Percentiles rank a stretch among this genome's conserved stretches.
Evolutionary conservation across 2,888 invertebrate genomes (phyloP).

Genomic region (Ophion ellenae): DNA sequence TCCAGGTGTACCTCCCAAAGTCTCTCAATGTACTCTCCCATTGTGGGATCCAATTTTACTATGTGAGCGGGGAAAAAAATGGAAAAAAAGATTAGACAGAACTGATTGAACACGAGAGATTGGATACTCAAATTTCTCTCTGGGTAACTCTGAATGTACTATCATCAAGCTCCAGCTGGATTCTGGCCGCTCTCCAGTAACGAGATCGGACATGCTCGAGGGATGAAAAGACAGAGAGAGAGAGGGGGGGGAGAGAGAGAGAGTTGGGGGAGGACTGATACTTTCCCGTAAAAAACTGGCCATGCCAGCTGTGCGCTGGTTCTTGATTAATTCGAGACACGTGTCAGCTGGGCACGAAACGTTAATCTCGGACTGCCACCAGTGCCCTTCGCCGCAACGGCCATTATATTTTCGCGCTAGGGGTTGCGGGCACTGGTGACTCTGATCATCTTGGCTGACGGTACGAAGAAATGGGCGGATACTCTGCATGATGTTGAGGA

Average conservation of each 20-base stretch:
- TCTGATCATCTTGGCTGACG: too few relatives aligned
- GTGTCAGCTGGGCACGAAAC: constrained; percentile 37
- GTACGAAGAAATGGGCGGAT: too few relatives aligned
- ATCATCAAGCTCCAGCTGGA: constrained; percentile 14
- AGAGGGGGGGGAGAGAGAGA: neutral
- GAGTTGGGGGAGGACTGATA: constrained; percentile 17
- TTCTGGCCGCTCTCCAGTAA: neutral
- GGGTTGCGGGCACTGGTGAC: too few relatives aligned
- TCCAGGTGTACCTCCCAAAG: neutral
- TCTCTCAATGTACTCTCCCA: constrained; percentile 5
- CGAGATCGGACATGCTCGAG: constrained; percentile 18
- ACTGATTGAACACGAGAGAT: constrained; percentile 28
- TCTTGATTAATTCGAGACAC: constrained; percentile 47
- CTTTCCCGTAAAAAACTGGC: constrained; percentile 31
- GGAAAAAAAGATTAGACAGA: neutral
- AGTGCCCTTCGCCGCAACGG: neutral
- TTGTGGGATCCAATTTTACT: constrained; percentile 9
- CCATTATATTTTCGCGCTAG: neutral
- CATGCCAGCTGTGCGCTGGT: constrained; percentile 27
- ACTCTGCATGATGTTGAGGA: too few relatives aligned
- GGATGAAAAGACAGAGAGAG: constrained; percentile 24
- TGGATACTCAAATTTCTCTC: constrained; percentile 21
- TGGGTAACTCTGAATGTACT: constrained; percentile 10
- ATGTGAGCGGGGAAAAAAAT: neutral
- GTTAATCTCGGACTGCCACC: constrained; percentile 45